phyloP scores from a whole-genome alignment of 2,113 vertebrate genomes.

The Origma solitaria region DNA sequence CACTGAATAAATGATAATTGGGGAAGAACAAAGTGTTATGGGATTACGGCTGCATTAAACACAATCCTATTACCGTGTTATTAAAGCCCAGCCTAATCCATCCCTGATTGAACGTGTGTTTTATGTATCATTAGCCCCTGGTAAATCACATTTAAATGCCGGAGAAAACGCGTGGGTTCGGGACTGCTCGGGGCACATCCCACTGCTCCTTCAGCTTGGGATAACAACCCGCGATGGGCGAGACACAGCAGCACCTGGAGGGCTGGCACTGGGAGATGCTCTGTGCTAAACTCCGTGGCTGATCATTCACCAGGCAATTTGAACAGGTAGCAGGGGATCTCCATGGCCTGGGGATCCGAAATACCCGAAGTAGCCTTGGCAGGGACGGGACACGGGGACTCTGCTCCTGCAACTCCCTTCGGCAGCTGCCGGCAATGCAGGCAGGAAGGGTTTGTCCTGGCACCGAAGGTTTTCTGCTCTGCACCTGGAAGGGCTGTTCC shows the following conservation, averaged over 20 bases:
- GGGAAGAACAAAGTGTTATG: neutral
- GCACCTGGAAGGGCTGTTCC: neutral
- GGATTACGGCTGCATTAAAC: conserved; percentile 19
- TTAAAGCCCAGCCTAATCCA: conserved; percentile 40
- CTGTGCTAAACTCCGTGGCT: rapidly evolving
- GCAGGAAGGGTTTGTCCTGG: neutral
- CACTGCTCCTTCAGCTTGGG: neutral
- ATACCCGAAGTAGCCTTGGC: rapidly evolving
- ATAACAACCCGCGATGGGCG: rapidly evolving
- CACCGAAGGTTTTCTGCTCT: neutral
- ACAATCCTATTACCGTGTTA: conserved; percentile 2
- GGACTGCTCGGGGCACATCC: neutral
- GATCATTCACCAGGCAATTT: neutral
- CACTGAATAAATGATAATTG: neutral
- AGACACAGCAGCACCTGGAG: neutral
- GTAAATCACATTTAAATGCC: conserved; percentile 9
- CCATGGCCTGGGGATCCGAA: neutral
- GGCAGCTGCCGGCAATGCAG: neutral
- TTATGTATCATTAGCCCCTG: neutral
- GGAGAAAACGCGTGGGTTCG: neutral
- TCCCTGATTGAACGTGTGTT: neutral
- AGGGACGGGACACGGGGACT: neutral
- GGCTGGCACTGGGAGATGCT: neutral
- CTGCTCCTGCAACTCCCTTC: neutral
- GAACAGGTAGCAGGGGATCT: neutral